Percentiles rank a stretch among this genome's conserved stretches.
Evolutionary conservation across 2,113 vertebrate species (phyloP).

Genomic region (Paradoxurus hermaphroditus): DNA sequence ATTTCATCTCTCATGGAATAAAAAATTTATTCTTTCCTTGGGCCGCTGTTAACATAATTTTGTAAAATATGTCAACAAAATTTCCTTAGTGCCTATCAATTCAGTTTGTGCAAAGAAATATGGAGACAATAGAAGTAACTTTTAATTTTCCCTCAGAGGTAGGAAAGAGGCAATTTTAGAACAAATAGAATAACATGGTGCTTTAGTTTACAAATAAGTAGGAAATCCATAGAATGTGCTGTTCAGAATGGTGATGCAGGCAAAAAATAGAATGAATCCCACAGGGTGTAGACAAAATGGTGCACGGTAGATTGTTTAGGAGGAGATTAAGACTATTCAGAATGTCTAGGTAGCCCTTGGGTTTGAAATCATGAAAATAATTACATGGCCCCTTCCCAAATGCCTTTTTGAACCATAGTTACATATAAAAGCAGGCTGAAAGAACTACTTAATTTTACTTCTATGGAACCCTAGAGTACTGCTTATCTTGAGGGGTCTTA

Average conservation of each 20-base stretch:
- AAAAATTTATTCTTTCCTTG: neutral
- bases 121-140: neutral
- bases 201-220: neutral
- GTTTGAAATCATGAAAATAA: conserved; percentile 1
- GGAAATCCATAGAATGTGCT: neutral
- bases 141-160: neutral
- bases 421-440: neutral
- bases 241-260: neutral
- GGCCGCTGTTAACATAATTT: neutral
- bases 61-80: neutral
- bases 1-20: neutral
- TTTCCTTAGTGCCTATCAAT: neutral
- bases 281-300: neutral
- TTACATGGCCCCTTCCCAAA: neutral
- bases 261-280: neutral
- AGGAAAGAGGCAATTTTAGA: neutral
- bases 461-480: neutral
- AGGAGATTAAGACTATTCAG: neutral
- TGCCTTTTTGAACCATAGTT: neutral
- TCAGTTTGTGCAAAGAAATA: neutral
- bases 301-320: neutral
- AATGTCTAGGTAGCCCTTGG: neutral
- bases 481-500: neutral
- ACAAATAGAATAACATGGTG: neutral
- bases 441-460: neutral